Evolutionary conservation across 2,797 vertebrate genomes (phyloP), one percentile per base, ranked within the genome.

Genomic region (Melanotaenia maccullochi): DNA sequence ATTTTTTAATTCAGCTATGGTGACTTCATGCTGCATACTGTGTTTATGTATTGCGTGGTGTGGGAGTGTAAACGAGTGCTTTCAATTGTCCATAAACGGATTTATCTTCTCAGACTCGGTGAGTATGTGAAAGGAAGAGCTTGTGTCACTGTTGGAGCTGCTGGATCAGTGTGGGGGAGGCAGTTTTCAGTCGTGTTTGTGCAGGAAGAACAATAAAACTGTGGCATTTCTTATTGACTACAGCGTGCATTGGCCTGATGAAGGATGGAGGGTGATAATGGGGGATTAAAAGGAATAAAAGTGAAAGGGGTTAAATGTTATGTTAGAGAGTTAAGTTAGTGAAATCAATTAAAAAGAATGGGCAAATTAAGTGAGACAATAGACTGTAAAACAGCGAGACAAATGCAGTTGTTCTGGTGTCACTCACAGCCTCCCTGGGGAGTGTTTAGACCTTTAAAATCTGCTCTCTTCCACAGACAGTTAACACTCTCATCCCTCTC

Each of bases 371-470:
- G 47, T n/a, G 2, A 59, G 42, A 56, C 13, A 28, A 49, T 4
- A n/a, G 65, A 16, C 22, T 25, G 38, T 51, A 44, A 56, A 47
- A 32, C 49, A n/a, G 59, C 32, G 54, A 69, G 71, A 68, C 22
- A 28, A 18, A 9, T 58, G 57, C 33, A 8, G 78, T 78, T 73
- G 83, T 81, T 77, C 71, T 69, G 24, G 76, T 83, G 84, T 88
- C 87, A 83, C 84, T 89, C 84, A 76, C 25, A 42, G 44, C 58
- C 55, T 86, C 84, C 91, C 87, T 85, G 54, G 1, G 89, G 90
- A 89, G 59, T 0, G 20, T 70, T 89, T 78, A 88, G 89, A 89
- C 87, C 90, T 91, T 90, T 90, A 87, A 84, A 85, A 77, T 78
- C 81, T 80, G 73, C 69, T 85, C 78, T 70, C 75, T 63, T 73